Conservation (phyloP, 1,140 invertebrate species). For the Odontomachus brunneus region DNA sequence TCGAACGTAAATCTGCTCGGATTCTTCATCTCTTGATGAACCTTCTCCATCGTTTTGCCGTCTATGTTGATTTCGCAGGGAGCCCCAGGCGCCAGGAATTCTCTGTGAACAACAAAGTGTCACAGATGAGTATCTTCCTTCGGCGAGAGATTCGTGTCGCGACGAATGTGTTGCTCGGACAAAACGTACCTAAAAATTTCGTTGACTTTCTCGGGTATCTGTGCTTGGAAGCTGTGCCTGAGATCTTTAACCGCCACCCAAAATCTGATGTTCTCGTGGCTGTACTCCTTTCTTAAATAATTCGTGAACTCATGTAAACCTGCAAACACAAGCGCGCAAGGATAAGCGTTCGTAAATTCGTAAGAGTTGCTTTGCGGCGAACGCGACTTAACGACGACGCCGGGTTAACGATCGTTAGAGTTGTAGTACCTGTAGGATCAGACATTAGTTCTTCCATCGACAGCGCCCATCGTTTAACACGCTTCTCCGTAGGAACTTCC, state of each 20-base stretch:
- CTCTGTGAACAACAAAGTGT: conserved; percentile 89
- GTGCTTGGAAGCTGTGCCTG: conserved; percentile 93
- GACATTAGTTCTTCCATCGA: conserved; percentile 97
- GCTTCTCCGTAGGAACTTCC: conserved; percentile 96
- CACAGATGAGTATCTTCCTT: too few relatives aligned
- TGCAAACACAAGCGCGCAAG: conserved; percentile 66
- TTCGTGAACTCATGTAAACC: conserved; percentile 95
- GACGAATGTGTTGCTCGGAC: too few relatives aligned
- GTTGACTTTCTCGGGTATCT: conserved; percentile 94
- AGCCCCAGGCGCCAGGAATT: conserved; percentile 97
- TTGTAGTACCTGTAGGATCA: conserved; percentile 91
- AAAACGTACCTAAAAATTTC: conserved; percentile 95
- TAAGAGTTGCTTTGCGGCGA: conserved; percentile 6
- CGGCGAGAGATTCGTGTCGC: too few relatives aligned
- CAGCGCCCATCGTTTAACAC: conserved; percentile 96
- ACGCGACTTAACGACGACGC: background rate
- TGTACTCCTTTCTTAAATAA: conserved; percentile 98
- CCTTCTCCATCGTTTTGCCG: conserved; percentile 97
- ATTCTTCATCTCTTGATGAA: conserved; percentile 93
- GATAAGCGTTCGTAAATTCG: conserved; percentile 15
- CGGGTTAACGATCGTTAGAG: conserved; percentile 37
- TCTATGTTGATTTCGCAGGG: conserved; percentile 99
- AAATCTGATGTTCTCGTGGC: conserved; percentile 98
- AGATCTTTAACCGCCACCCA: conserved; percentile 98
- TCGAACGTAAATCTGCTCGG: conserved; percentile 96